Conservation (phyloP, 1,140 invertebrate species). For the Thaumetopoea pityocampa region DNA sequence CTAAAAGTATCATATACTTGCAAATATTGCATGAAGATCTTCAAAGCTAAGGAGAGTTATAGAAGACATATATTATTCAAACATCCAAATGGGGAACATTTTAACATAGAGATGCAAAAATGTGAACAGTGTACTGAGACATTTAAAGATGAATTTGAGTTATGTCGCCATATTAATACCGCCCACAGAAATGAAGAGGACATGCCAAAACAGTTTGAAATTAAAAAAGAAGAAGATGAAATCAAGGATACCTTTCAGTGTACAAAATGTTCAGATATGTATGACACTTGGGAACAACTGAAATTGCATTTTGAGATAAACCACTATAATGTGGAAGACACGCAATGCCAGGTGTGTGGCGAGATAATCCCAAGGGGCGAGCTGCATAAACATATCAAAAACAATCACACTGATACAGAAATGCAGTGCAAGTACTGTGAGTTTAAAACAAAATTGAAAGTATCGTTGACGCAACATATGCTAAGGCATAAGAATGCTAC, state of each 20-base stretch:
- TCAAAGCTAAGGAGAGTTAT: slow-evolving; percentile 64
- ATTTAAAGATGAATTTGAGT: slow-evolving; percentile 55
- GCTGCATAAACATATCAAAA: slow-evolving; percentile 59
- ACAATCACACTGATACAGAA: slow-evolving; percentile 31
- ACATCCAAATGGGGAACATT: slow-evolving; percentile 30
- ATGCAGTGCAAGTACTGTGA: slow-evolving; percentile 56
- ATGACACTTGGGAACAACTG: slow-evolving; percentile 43
- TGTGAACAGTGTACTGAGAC: slow-evolving; percentile 49
- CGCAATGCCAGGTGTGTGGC: slow-evolving; percentile 64
- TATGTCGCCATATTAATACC: slow-evolving; percentile 50
- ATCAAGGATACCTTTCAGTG: slow-evolving; percentile 48
- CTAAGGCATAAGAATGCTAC: slow-evolving; percentile 57
- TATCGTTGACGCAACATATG: slow-evolving; percentile 59
- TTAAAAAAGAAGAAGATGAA: slow-evolving; percentile 52
- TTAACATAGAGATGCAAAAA: slow-evolving; percentile 32
- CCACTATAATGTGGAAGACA: slow-evolving; percentile 40
- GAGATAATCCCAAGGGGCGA: slow-evolving; percentile 45
- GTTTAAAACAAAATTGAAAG: slow-evolving; percentile 41
- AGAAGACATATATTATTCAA: slow-evolving; percentile 51
- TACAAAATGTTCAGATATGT: slow-evolving; percentile 52
- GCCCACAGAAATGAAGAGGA: slow-evolving; percentile 27
- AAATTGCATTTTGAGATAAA: slow-evolving; percentile 50
- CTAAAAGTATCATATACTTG: slow-evolving; percentile 61
- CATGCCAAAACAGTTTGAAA: slow-evolving; percentile 8
- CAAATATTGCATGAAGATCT: slow-evolving; percentile 51